These are phyloP conservation scores for Epistrophe grossulariae DNA, from an alignment of 2,888 invertebrate species.

Conservation along the genomic window DNA sequence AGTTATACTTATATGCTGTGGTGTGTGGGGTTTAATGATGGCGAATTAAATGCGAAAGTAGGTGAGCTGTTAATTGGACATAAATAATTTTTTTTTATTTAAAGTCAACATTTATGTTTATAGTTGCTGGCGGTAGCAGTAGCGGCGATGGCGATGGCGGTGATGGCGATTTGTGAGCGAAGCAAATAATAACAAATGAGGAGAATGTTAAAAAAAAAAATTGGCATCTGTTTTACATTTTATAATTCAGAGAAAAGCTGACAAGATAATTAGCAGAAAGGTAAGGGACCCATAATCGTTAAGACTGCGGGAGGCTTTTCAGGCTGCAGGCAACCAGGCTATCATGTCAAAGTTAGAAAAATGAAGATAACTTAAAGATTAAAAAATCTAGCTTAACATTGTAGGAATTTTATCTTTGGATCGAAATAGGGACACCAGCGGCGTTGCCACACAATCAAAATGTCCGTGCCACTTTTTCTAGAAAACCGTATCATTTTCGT, in stretches of 20 bases:
- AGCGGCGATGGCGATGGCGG: neutral
- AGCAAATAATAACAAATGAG: neutral
- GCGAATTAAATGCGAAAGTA: constrained; percentile 33
- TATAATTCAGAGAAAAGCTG: constrained; percentile 28
- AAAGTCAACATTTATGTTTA: constrained; percentile 26
- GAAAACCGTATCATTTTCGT: too few relatives aligned
- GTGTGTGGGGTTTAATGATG: constrained; percentile 21
- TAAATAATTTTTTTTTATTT: constrained; percentile 20
- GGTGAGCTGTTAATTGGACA: constrained; percentile 33
- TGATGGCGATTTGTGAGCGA: neutral
- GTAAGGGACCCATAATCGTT: constrained; percentile 6
- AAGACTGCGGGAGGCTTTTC: constrained; percentile 19
- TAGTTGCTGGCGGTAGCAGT: neutral
- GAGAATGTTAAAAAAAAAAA: neutral
- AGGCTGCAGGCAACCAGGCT: neutral
- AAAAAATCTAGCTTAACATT: neutral
- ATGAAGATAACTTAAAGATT: neutral
- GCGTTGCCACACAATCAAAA: too few relatives aligned
- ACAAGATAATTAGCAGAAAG: constrained; percentile 28
- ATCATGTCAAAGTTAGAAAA: neutral
- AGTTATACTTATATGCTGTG: neutral
- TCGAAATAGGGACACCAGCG: neutral
- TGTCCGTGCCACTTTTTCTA: too few relatives aligned
- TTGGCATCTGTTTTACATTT: constrained; percentile 27
- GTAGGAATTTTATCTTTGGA: neutral